Evolutionary conservation across 2,888 invertebrate species (phyloP).

Genomic region (Nebria brevicollis): DNA sequence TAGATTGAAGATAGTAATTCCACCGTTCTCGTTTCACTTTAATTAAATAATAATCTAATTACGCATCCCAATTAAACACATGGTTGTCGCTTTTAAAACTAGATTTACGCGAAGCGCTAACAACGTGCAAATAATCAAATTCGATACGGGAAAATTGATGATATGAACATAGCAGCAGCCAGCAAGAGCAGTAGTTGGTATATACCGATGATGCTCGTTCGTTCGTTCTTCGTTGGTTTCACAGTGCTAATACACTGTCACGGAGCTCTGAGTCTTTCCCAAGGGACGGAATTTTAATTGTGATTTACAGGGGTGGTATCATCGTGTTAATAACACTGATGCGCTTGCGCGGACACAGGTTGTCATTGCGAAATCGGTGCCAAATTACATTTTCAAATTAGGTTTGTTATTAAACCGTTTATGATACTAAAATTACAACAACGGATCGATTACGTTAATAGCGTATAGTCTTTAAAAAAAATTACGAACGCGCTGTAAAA

Average conservation of each 20-base stretch:
- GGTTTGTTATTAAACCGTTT: slow-evolving; percentile 43
- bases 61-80: slow-evolving; percentile 41
- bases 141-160: slow-evolving; percentile 23
- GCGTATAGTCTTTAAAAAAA: slow-evolving; percentile 3
- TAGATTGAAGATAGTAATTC: not conserved
- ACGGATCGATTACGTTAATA: slow-evolving; percentile 38
- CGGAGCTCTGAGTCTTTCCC: slow-evolving; percentile 10
- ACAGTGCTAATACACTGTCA: not conserved
- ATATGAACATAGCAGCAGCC: not conserved
- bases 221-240: too few relatives aligned
- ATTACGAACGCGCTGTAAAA: too few relatives aligned
- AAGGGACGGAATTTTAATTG: slow-evolving; percentile 42
- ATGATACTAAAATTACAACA: slow-evolving; percentile 42
- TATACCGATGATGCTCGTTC: not conserved
- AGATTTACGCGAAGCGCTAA: slow-evolving; percentile 36
- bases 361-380: slow-evolving; percentile 36
- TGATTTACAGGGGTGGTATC: slow-evolving; percentile 32
- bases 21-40: slow-evolving; percentile 8
- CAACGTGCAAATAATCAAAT: slow-evolving; percentile 32
- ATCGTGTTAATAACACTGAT: not conserved
- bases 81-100: slow-evolving; percentile 43
- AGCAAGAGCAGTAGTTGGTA: slow-evolving; percentile 3
- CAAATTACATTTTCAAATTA: slow-evolving; percentile 47
- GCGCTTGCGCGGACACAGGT: slow-evolving; percentile 12
- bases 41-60: slow-evolving; percentile 45